Evolutionary conservation across 2,888 invertebrate species (phyloP).

Genomic region (Megalurothrips usitatus): DNA sequence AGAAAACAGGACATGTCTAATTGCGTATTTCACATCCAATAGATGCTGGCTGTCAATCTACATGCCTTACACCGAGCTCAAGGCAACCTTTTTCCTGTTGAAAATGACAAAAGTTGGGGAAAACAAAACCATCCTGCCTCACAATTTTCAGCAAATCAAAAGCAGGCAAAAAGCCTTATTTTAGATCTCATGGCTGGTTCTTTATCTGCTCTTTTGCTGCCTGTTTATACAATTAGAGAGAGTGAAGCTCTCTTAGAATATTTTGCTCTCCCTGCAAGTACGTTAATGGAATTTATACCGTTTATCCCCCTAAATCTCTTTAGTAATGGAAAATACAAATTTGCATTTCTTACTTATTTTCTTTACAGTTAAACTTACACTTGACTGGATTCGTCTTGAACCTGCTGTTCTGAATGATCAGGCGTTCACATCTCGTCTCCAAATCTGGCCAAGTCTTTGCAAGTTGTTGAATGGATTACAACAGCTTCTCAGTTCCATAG

Average conservation of each 20-base stretch:
- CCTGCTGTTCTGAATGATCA: constrained; percentile 52
- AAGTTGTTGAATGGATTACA: constrained; percentile 66
- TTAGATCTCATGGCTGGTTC: constrained; percentile 61
- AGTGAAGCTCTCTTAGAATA: constrained; percentile 56
- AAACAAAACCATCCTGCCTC: background rate
- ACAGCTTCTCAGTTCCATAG: constrained; percentile 44
- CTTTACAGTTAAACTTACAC: constrained; percentile 62
- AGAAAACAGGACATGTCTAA: constrained; percentile 18
- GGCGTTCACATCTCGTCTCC: constrained; percentile 57
- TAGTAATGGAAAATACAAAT: background rate
- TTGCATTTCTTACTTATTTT: constrained; percentile 31
- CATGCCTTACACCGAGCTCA: constrained; percentile 62
- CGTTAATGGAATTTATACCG: constrained; percentile 39
- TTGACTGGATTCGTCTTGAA: constrained; percentile 64
- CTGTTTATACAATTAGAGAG: constrained; percentile 64
- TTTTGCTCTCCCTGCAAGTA: constrained; percentile 65
- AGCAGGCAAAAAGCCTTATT: constrained; percentile 54
- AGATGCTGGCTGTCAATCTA: constrained; percentile 73
- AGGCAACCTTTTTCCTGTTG: constrained; percentile 42
- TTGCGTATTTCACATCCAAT: constrained; percentile 36
- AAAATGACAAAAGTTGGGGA: constrained; percentile 46
- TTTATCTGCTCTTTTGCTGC: constrained; percentile 63
- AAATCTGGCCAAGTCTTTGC: constrained; percentile 76
- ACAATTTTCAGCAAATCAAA: constrained; percentile 56
- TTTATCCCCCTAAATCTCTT: constrained; percentile 1